phyloP scores from a whole-genome alignment of 2,797 vertebrate species.

The Vultur gryphus region DNA sequence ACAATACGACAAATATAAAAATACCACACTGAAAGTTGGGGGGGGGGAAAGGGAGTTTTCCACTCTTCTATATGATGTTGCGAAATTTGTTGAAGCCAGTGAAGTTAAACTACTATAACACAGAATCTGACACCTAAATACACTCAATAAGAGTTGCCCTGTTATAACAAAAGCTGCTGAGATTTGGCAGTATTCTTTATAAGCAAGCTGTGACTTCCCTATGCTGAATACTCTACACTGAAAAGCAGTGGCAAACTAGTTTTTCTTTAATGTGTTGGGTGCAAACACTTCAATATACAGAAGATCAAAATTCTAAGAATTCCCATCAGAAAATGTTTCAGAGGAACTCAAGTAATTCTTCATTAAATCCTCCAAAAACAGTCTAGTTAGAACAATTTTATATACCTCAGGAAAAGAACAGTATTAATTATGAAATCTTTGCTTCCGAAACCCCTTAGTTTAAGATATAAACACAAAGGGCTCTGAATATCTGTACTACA shows the following conservation, averaged over 20 bases:
- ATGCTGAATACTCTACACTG: background rate
- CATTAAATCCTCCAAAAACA: conserved; percentile 40
- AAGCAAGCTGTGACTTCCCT: background rate
- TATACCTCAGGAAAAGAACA: background rate
- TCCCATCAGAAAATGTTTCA: conserved; percentile 42
- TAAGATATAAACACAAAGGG: conserved; percentile 7
- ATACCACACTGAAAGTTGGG: background rate
- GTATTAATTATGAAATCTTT: conserved; percentile 25
- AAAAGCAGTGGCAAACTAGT: conserved; percentile 32
- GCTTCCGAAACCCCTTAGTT: conserved; percentile 42
- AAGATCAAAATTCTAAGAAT: conserved; percentile 51
- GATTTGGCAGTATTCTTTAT: background rate
- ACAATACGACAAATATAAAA: conserved; percentile 36
- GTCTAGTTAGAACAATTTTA: conserved; percentile 45
- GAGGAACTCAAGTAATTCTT: conserved; percentile 32
- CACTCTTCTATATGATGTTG: conserved; percentile 20
- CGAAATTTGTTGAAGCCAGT: background rate
- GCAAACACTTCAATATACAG: conserved; percentile 69
- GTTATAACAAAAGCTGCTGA: background rate
- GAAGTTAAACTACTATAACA: background rate
- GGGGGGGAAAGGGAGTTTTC: background rate
- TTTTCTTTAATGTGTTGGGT: conserved; percentile 55
- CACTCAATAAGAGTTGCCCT: background rate
- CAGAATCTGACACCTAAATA: background rate
- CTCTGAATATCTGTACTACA: background rate